These are phyloP conservation scores for Podotricha telesiphe DNA, from an alignment of 2,888 invertebrate species.

Conservation along the genomic window DNA sequence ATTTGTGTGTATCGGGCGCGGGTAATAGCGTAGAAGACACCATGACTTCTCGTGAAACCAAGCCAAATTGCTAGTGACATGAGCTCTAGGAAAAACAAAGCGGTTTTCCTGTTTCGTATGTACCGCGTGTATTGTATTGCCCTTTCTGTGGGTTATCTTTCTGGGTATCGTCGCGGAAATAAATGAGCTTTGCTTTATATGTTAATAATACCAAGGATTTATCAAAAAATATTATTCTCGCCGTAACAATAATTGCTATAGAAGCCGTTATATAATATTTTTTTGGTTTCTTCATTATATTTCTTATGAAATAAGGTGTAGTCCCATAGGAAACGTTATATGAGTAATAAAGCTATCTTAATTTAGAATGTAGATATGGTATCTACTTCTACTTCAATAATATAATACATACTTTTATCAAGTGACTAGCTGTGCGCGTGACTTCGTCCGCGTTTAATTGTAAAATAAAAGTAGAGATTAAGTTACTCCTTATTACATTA, in stretches of 20 bases:
- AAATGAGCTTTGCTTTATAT: slow-evolving; percentile 34
- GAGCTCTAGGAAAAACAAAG: slow-evolving; percentile 43
- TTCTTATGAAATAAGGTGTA: neutral
- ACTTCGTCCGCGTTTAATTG: too few species aligned
- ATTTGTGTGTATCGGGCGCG: slow-evolving; percentile 33
- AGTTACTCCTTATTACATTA: too few species aligned
- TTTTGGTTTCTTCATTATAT: neutral
- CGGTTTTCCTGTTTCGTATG: slow-evolving; percentile 37
- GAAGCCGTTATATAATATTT: slow-evolving; percentile 1
- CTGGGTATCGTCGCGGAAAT: slow-evolving; percentile 23
- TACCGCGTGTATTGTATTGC: slow-evolving; percentile 38
- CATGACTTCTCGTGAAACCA: slow-evolving; percentile 47
- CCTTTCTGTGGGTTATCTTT: slow-evolving; percentile 28
- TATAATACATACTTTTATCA: too few species aligned
- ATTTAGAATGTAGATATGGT: neutral
- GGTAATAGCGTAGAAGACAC: slow-evolving; percentile 42
- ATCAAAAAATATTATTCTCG: slow-evolving; percentile 10
- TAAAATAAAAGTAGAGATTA: too few species aligned
- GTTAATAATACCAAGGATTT: slow-evolving; percentile 26
- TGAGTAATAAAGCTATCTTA: neutral
- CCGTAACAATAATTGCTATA: slow-evolving; percentile 2
- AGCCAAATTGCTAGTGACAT: slow-evolving; percentile 48
- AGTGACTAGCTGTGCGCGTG: too few species aligned
- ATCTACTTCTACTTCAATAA: neutral
- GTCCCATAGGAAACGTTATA: neutral